Base-by-base conservation (phyloP, 2,797 vertebrate genomes). In the Anisognathus igniventris region DNA sequence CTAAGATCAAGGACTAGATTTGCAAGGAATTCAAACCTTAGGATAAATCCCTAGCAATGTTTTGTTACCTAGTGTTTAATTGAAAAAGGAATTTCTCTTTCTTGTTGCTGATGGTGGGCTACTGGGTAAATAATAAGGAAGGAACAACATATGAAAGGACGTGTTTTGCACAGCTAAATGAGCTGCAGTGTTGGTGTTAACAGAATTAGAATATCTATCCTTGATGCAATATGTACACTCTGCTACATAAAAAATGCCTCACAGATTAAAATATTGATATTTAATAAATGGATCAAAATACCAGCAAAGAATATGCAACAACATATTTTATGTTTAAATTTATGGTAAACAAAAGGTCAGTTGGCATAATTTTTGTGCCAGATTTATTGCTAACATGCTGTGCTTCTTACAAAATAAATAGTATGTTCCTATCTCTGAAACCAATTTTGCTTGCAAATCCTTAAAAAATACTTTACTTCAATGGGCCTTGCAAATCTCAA, bases 231-330 rank as follows among this genome's bases (percentile, higher is more conserved):
- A 66, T 87, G 53, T 82, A 58, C 20, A 42, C 42, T 14, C 25
- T 65, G 19, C 51, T 81, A 5, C 45, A 50, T 67, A 76, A 73
- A 78, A 84, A 84, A 61, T 0, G 2, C 16, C 25, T 79, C 9
- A 60, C 33, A 60, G 22, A 74, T 73, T 93, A 79, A 92, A 94
- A 95, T 95, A 76, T 64, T 85, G 53, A 16, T 85, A 50, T 85
- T 94, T 94, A 73, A 66, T 79, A 71, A 77, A 85, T 45, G 24
- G 27, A 79, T 82, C 40, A 94, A 79, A 91, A 79, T 76, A 8
- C 56, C 71, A 86, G 22, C 24, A 74, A 81, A 86, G 18, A 68
- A 39, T 67, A 47, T 74, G 10, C 8, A 62, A 60, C 86, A 14
- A 2, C 45, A 81, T 88, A 76, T 64, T 94, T 92, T 76, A 45